phyloP scores from a whole-genome alignment of 2,113 vertebrate species.

The Anarrhichthys ocellatus region DNA sequence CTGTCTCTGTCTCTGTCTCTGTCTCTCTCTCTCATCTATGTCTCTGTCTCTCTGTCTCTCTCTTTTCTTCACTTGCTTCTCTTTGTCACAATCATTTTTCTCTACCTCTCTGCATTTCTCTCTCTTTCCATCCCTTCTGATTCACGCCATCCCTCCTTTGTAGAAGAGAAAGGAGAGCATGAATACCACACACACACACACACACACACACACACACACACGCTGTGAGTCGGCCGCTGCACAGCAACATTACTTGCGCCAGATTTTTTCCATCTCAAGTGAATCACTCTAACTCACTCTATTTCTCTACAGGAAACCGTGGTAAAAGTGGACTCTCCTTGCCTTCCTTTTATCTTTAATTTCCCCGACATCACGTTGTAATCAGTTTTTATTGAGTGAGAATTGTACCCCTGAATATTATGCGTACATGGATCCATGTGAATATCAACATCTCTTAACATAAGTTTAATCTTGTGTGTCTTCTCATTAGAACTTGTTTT shows the following conservation, averaged over 20 bases:
- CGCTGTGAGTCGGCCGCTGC: conserved; percentile 73
- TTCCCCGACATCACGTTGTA: not conserved
- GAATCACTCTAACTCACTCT: conserved; percentile 53
- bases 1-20: conserved; percentile 32
- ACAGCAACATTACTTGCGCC: conserved; percentile 66
- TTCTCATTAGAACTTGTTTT: not conserved
- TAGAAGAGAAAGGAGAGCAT: conserved; percentile 64
- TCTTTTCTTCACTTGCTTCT: conserved; percentile 54
- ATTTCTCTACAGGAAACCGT: conserved; percentile 30
- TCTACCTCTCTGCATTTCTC: conserved; percentile 51
- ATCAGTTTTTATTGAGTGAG: conserved; percentile 12
- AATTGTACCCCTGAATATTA: conserved; percentile 1
- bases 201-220: conserved; percentile 88
- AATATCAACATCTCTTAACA: not conserved
- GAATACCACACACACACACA: conserved; percentile 84
- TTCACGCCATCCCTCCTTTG: conserved; percentile 62
- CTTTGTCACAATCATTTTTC: conserved; percentile 59
- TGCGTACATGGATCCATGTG: not conserved
- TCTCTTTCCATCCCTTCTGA: conserved; percentile 57
- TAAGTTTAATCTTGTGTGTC: not conserved
- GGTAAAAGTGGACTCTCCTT: conserved; percentile 50
- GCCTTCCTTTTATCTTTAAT: conserved; percentile 47
- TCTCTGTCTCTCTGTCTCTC: conserved; percentile 34
- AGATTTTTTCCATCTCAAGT: conserved; percentile 79
- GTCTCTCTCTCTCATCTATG: not conserved